These are phyloP conservation scores for Ciconia maguari DNA, from an alignment of 2,113 vertebrate genomes.

Conservation along the genomic window DNA sequence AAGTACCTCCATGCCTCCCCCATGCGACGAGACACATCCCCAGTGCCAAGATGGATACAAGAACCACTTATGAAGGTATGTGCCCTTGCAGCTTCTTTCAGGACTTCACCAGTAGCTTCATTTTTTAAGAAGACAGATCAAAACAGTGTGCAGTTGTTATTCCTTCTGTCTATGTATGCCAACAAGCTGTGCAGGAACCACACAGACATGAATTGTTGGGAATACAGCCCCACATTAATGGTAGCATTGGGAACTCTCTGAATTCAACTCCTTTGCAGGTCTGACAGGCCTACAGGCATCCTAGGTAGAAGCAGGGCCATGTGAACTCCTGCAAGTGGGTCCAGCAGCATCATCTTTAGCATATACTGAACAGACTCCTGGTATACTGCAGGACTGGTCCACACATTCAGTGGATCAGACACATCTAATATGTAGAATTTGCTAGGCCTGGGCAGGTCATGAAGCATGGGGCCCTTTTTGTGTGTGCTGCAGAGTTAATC, in stretches of 20 bases:
- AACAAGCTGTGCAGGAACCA: neutral
- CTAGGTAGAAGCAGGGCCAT: neutral
- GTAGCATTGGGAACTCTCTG: neutral
- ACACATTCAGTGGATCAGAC: neutral
- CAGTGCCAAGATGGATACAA: slow-evolving; percentile 35
- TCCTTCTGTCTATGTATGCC: neutral
- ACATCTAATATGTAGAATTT: neutral
- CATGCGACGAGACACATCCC: neutral
- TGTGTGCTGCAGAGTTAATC: neutral
- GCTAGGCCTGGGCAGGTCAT: neutral
- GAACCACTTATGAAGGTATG: slow-evolving; percentile 68
- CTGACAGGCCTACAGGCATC: neutral
- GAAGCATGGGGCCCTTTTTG: neutral
- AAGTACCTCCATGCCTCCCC: slow-evolving; percentile 20
- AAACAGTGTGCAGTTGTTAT: neutral
- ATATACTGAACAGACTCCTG: neutral
- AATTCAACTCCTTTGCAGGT: neutral
- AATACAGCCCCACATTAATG: neutral
- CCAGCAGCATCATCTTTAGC: neutral
- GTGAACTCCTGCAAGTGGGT: neutral
- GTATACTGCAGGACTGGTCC: neutral
- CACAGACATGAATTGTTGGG: too few species aligned
- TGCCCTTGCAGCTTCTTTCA: neutral
- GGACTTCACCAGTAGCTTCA: neutral
- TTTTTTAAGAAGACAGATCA: neutral